Evolutionary conservation across 1,140 invertebrate genomes (phyloP).

Genomic region (Mycetomoellerius zeteki): DNA sequence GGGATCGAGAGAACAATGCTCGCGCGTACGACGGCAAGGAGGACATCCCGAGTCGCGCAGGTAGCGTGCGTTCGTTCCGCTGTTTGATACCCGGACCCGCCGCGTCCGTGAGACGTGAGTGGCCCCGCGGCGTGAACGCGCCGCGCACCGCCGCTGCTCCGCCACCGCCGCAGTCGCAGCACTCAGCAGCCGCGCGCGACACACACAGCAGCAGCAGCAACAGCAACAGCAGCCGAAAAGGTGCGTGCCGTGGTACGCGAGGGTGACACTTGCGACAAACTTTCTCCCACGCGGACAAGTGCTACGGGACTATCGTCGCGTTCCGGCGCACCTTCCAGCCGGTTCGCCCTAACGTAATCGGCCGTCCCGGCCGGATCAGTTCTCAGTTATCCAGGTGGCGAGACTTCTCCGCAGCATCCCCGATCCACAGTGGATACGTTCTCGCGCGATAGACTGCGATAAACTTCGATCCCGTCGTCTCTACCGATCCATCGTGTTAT

Average conservation of each 20-base stretch:
- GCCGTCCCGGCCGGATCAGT: conserved; percentile 32
- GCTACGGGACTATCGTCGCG: conserved; percentile 47
- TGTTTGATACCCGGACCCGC: conserved; percentile 68
- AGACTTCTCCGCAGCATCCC: conserved; percentile 33
- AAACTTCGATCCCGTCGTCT: conserved; percentile 1
- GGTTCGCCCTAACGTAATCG: conserved; percentile 48
- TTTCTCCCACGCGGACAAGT: conserved; percentile 52
- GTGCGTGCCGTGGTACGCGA: conserved; percentile 70
- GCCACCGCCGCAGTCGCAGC: conserved; percentile 57
- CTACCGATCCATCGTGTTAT: neutral
- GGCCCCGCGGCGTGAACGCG: conserved; percentile 68
- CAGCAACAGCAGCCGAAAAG: conserved; percentile 54
- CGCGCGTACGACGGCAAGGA: conserved; percentile 76
- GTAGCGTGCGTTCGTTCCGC: conserved; percentile 68
- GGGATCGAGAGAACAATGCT: conserved; percentile 81
- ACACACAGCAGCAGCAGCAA: conserved; percentile 29
- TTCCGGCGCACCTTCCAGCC: conserved; percentile 39
- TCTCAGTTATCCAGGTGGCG: conserved; percentile 36
- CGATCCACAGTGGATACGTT: conserved; percentile 29
- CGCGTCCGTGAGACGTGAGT: conserved; percentile 42
- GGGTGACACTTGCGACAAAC: conserved; percentile 77
- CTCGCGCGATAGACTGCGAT: neutral
- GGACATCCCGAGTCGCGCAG: conserved; percentile 65
- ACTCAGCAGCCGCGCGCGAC: conserved; percentile 27
- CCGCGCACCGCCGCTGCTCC: conserved; percentile 54